Base-by-base conservation (phyloP, 1,140 invertebrate genomes). In the Caenorhabditis inopinata region DNA sequence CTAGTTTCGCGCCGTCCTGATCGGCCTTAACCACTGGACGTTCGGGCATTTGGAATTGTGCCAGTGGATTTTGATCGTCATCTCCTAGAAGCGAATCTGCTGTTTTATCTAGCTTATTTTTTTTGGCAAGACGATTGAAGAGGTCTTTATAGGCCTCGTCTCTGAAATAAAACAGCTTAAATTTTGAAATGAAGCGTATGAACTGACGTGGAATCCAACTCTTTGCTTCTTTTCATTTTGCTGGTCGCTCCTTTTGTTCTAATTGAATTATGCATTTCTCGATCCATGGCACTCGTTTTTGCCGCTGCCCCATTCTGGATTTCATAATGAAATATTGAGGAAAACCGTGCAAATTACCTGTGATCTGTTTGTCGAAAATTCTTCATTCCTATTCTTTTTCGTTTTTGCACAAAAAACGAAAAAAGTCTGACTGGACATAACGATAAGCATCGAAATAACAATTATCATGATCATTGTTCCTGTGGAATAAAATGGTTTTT, bases 361-460 rank as follows among this genome's bases (percentile, higher is more conserved):
- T 1, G 58, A 32, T 18, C 32, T 38, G n/a, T 21, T 12, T 11
- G 11, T 32, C 29, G 12, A 12, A 9, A 68, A 7, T 9, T n/a
- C 38, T 7, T 35, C 58, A 5, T 68, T 68, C 58, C 38, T 68
- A 21, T 38, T n/a, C 32, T 68, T 68, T 9, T 68, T 68, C 58
- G 32, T 6, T 12, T 68, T 68, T 25, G 58, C 58, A 38, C 58
- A 68, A 38, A 68, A 38, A 38, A 68, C 32, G 29, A 68, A 7
- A 16, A 68, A 38, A 21, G n/a, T 21, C 6, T 68, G 29, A 68
- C 58, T 38, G 16, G 58, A 68, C 32, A 68, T 68, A 18, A 21
- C 58, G 32, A 68, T 38, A 68, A 68, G 58, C 58, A 68, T 68
- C 58, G 58, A 68, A 27, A 68, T 68, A 68, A 68, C 58, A 68